phyloP scores from a whole-genome alignment of 2,797 vertebrate genomes.

The Peromyscus nudipes region DNA sequence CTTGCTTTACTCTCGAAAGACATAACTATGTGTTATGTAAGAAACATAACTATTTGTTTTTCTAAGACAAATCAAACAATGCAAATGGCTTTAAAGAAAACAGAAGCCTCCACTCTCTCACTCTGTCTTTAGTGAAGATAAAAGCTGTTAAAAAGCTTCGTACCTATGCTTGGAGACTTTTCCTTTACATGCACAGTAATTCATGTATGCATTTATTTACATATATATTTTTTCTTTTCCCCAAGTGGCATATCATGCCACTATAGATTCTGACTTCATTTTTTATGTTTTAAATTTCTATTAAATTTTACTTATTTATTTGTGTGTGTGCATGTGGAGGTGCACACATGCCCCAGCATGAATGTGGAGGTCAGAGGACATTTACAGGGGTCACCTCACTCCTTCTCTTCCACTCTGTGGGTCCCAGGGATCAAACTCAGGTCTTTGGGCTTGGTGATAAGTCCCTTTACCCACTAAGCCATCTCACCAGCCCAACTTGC shows the following conservation, averaged over 20 bases:
- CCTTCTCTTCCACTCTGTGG: not conserved
- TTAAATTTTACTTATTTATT: not conserved
- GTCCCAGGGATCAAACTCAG: not conserved
- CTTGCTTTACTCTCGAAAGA: constrained; percentile 19
- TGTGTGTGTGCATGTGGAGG: not conserved
- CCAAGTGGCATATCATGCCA: not conserved
- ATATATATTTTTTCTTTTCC: not conserved
- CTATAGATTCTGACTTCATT: constrained; percentile 35
- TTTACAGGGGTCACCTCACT: not conserved
- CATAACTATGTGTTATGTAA: constrained; percentile 11
- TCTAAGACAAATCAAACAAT: constrained; percentile 20
- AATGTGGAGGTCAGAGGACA: not conserved
- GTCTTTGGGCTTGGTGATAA: not conserved
- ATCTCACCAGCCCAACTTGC: not conserved
- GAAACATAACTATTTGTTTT: constrained; percentile 51
- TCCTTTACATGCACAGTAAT: not conserved
- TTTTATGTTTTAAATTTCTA: not conserved
- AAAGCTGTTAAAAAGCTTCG: not conserved
- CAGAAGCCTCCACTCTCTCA: not conserved
- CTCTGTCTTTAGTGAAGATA: not conserved
- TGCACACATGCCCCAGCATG: not conserved
- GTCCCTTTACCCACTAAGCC: not conserved
- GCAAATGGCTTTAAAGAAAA: constrained; percentile 63
- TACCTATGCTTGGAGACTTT: not conserved
- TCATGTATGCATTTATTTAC: not conserved